Conservation (phyloP, 2,797 vertebrate species). For the Arrhamphus sclerolepis region DNA sequence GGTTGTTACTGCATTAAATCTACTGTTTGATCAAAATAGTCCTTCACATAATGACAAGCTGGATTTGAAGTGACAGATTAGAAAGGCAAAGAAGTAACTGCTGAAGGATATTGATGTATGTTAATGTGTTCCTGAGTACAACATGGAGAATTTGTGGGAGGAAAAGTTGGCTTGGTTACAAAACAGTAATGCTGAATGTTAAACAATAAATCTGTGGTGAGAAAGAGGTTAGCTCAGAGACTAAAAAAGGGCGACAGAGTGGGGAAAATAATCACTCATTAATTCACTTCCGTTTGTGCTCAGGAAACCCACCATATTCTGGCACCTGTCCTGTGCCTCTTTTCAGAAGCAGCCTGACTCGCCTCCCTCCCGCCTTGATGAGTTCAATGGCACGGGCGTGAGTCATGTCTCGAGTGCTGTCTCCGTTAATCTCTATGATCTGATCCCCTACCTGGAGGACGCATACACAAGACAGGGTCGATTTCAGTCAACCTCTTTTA, state of each 20-base stretch:
- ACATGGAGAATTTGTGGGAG: conserved; percentile 13
- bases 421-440: conserved; percentile 99
- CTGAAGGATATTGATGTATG: conserved; percentile 48
- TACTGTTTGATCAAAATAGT: conserved; percentile 40
- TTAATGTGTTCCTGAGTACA: conserved; percentile 50
- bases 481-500: conserved; percentile 36
- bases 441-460: conserved; percentile 95
- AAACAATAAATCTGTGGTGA: conserved; percentile 21
- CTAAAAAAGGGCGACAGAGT: not conserved
- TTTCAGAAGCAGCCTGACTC: conserved; percentile 94
- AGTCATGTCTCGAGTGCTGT: conserved; percentile 99
- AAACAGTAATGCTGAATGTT: conserved; percentile 22
- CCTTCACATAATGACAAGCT: conserved; percentile 24
- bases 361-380: conserved; percentile 96
- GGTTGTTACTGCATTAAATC: conserved; percentile 18
- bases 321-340: conserved; percentile 98
- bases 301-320: conserved; percentile 93
- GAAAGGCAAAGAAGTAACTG: conserved; percentile 24
- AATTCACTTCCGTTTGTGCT: not conserved
- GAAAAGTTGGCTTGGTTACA: conserved; percentile 29
- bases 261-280: conserved; percentile 6
- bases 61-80: conserved; percentile 33
- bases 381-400: conserved; percentile 97
- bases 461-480: conserved; percentile 26
- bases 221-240: conserved; percentile 12